A percentile compares a stretch with the other conserved stretches of the same genome.
Evolutionary conservation across 1,140 invertebrate species (phyloP).

Genomic region (Idris sp.): DNA sequence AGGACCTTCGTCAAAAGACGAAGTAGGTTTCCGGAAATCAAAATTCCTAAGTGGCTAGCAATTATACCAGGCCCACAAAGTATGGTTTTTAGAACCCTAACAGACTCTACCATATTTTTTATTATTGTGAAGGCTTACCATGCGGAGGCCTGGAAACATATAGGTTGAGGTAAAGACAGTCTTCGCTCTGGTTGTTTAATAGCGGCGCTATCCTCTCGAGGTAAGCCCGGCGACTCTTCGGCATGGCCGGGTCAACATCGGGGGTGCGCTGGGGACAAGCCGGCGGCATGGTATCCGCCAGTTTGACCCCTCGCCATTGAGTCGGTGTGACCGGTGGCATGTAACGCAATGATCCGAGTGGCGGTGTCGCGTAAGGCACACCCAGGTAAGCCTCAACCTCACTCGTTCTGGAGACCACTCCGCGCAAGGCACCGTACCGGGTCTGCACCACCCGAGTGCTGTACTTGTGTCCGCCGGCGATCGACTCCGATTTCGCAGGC

Average conservation of each 20-base stretch:
- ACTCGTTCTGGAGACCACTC: constrained; percentile 87
- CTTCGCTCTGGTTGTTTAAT: constrained; percentile 94
- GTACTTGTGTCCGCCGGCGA: constrained; percentile 83
- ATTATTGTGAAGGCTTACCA: no score
- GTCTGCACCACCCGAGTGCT: constrained; percentile 89
- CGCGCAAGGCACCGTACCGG: constrained; percentile 91
- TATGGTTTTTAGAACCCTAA: no score
- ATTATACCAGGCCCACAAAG: no score
- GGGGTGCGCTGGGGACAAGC: constrained; percentile 93
- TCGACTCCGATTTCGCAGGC: no score
- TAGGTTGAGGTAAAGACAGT: constrained; percentile 97
- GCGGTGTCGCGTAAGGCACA: constrained; percentile 93
- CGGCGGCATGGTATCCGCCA: constrained; percentile 88
- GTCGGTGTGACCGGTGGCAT: constrained; percentile 96
- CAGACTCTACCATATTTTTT: no score
- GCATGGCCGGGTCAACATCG: constrained; percentile 86
- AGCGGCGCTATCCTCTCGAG: constrained; percentile 89
- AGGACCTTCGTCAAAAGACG: no score
- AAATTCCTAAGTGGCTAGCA: no score
- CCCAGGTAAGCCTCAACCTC: constrained; percentile 96
- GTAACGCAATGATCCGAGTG: constrained; percentile 87
- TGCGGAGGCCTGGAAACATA: constrained; percentile 88
- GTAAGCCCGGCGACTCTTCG: constrained; percentile 87
- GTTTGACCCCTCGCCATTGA: constrained; percentile 88
- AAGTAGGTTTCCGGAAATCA: no score